These are phyloP conservation scores for Julus scandinavius DNA, from an alignment of 2,888 invertebrate genomes.

Conservation along the genomic window DNA sequence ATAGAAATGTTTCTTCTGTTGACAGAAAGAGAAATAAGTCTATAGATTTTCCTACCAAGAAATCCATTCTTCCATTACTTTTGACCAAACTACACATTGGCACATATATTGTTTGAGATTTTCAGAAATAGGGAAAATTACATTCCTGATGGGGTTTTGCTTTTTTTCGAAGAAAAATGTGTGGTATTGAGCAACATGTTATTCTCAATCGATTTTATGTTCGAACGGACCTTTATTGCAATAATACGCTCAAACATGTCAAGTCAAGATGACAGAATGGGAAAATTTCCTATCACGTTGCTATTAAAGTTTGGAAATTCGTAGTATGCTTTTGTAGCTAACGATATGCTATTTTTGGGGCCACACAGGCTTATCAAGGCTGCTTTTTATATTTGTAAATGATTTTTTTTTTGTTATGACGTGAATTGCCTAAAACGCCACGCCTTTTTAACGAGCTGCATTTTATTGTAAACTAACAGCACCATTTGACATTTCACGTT, in stretches of 20 bases:
- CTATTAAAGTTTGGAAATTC: background rate
- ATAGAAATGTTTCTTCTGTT: too few species aligned
- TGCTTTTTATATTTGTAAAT: background rate
- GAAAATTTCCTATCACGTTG: background rate
- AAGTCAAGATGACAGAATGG: background rate
- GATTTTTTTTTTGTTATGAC: background rate
- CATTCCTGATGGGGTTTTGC: background rate
- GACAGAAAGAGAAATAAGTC: too few species aligned
- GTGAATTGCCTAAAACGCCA: constrained; percentile 4
- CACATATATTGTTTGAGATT: background rate
- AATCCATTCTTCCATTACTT: background rate
- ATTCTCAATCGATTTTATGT: background rate
- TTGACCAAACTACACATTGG: background rate
- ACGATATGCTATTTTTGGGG: background rate
- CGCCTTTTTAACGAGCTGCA: constrained; percentile 33
- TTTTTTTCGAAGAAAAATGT: background rate
- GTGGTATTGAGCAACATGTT: background rate
- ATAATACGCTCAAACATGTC: background rate
- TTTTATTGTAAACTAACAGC: background rate
- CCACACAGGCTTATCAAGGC: background rate
- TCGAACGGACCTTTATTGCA: background rate
- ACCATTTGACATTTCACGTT: constrained; percentile 15
- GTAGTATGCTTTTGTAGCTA: background rate
- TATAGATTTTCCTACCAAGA: background rate
- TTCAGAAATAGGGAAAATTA: background rate